These are phyloP conservation scores for Tachyglossus aculeatus DNA, from an alignment of 2,797 vertebrate genomes.

Conservation along the genomic window DNA sequence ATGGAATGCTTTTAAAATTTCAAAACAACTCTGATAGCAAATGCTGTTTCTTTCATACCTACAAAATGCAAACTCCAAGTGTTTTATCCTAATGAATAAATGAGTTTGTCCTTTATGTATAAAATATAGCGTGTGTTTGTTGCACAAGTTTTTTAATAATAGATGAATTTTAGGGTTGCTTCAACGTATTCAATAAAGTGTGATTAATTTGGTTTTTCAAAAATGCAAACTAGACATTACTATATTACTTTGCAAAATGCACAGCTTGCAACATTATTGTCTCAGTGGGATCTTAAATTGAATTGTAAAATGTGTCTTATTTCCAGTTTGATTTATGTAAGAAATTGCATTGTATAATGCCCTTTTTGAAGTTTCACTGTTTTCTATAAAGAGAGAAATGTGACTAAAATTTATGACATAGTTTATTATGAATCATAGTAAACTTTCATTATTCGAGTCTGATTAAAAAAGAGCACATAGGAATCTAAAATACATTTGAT, in stretches of 20 bases:
- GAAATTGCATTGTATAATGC: conserved; percentile 80
- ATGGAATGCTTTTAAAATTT: conserved; percentile 73
- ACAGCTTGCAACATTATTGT: conserved; percentile 88
- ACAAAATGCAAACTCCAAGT: conserved; percentile 79
- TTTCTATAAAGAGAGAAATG: conserved; percentile 71
- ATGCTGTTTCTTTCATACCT: conserved; percentile 75
- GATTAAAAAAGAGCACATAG: conserved; percentile 60
- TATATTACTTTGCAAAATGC: conserved; percentile 85
- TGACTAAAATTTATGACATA: conserved; percentile 69
- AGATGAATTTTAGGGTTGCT: conserved; percentile 84
- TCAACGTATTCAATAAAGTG: conserved; percentile 84
- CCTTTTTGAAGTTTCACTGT: conserved; percentile 79
- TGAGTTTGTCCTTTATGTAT: conserved; percentile 87
- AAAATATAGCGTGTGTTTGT: conserved; percentile 85
- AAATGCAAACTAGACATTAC: conserved; percentile 88
- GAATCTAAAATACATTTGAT: conserved; percentile 64
- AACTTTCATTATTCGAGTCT: conserved; percentile 65
- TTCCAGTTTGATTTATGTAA: conserved; percentile 86
- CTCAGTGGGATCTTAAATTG: conserved; percentile 88
- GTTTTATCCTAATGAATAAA: conserved; percentile 86
- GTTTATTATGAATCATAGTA: conserved; percentile 69
- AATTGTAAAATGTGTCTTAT: conserved; percentile 87
- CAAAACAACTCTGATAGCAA: conserved; percentile 67
- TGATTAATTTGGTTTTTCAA: conserved; percentile 88
- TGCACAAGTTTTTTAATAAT: conserved; percentile 85